Evolutionary conservation across 2,888 invertebrate genomes (phyloP), one percentile per base, ranked within the genome.

Genomic region (Antheraea yamamai): DNA sequence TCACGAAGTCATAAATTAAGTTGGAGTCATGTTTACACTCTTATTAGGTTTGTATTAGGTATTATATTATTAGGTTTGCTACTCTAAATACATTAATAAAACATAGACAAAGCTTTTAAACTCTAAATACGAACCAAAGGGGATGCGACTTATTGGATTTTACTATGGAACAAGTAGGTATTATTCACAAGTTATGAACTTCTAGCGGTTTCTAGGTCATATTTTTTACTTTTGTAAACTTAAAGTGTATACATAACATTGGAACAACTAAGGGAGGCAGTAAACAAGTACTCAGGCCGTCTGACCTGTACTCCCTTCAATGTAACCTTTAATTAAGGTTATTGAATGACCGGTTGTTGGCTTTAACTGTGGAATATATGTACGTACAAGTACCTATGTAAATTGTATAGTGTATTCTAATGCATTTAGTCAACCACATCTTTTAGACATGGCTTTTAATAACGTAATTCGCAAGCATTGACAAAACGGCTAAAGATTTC

Each of bases 61-160:
- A n/a, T n/a, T n/a, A n/a, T n/a, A n/a, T n/a, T n/a, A n/a, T n/a
- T n/a, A n/a, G n/a, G n/a, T n/a, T n/a, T 30, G 16, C 16, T 30
- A 66, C 30, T 66, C 64, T 66, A 16, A 16, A 70, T 26, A 39
- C 20, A 75, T 75, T 72, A 72, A 26, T 72, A 75, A 47, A 72
- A 72, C 74, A 35, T 75, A 71, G 26, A 47, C 61, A 75, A 64
- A 64, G 71, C 74, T 75, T 72, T 75, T 75, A 75, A 71, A 64
- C 51, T 75, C 7, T 30, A 35, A 75, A 66, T 72, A 74, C 12
- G 72, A 74, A 74, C 75, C 68, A 72, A 39, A 75, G 74, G 72
- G 73, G 70, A 68, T 79, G 74, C n/a, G 76, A 78, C 74, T 77
- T 75, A 77, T 76, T 77, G 75, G 76, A 78, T 80, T 79, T 79